phyloP scores from a whole-genome alignment of 2,113 vertebrate genomes.

The Istiophorus platypterus region DNA sequence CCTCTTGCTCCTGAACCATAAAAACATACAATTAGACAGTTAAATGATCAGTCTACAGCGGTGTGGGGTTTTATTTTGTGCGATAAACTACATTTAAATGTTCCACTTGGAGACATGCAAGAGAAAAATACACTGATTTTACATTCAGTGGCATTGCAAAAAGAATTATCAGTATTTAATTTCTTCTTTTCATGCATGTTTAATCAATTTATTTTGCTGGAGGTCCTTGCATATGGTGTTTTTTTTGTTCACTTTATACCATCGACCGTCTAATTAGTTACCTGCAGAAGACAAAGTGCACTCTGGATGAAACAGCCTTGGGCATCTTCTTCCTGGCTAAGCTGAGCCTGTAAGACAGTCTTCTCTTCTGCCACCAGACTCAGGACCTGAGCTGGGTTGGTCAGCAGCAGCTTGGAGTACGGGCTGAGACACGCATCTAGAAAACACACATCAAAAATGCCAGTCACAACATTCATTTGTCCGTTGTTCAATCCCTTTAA shows the following conservation, averaged over 20 bases:
- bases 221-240: not conserved
- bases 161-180: not conserved
- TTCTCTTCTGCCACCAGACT: constrained; percentile 90
- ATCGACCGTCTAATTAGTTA: constrained; percentile 70
- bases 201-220: not conserved
- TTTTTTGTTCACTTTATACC: not conserved
- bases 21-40: not conserved
- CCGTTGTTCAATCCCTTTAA: not conserved
- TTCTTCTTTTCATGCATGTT: not conserved
- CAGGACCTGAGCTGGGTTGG: constrained; percentile 90
- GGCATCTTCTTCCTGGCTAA: constrained; percentile 88
- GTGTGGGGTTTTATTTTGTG: not conserved
- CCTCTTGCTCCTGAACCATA: constrained; percentile 88
- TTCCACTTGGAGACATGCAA: not conserved
- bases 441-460: constrained; percentile 21
- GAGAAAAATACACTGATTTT: not conserved
- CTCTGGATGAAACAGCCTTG: constrained; percentile 96
- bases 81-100: not conserved
- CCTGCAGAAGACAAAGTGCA: constrained; percentile 94
- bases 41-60: not conserved
- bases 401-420: constrained; percentile 96
- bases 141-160: not conserved
- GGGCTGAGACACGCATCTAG: constrained; percentile 83
- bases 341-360: constrained; percentile 87
- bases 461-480: not conserved